Conservation (phyloP, 2,888 invertebrate species). For the Vannuccia rotundouncinata region DNA sequence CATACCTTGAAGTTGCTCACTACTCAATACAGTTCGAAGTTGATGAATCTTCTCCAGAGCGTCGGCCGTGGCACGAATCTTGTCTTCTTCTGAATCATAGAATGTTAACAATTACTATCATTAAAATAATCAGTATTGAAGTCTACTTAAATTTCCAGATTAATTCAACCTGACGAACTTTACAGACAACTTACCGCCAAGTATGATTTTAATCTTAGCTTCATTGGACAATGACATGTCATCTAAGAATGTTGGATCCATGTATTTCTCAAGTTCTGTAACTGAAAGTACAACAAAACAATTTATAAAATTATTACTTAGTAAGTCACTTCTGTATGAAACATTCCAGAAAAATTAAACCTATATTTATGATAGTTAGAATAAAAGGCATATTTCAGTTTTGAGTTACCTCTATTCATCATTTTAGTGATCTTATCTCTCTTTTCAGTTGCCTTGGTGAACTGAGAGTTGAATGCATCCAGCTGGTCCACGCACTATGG, state of each 20-base stretch:
- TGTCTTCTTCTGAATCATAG: background rate
- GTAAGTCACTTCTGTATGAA: no score
- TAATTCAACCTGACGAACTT: no score
- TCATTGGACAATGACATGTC: constrained; percentile 18
- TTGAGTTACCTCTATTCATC: constrained; percentile 22
- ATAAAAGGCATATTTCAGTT: no score
- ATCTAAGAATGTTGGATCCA: constrained; percentile 26
- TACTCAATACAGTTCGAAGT: background rate
- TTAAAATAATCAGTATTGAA: no score
- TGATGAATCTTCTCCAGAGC: background rate
- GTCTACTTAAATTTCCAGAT: no score
- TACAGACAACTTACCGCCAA: constrained; percentile 16
- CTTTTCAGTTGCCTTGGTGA: background rate
- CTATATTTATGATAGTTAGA: no score
- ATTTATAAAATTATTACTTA: no score
- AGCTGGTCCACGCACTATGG: constrained; percentile 8
- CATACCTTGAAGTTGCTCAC: constrained; percentile 1
- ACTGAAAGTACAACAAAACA: background rate
- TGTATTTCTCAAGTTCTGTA: background rate
- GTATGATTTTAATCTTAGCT: background rate
- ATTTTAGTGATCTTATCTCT: background rate
- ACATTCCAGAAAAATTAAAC: no score
- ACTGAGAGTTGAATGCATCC: background rate
- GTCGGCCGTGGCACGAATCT: background rate
- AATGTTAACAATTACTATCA: background rate